Evolutionary conservation across 2,113 vertebrate species (phyloP).

Genomic region (Setophaga petechia): DNA sequence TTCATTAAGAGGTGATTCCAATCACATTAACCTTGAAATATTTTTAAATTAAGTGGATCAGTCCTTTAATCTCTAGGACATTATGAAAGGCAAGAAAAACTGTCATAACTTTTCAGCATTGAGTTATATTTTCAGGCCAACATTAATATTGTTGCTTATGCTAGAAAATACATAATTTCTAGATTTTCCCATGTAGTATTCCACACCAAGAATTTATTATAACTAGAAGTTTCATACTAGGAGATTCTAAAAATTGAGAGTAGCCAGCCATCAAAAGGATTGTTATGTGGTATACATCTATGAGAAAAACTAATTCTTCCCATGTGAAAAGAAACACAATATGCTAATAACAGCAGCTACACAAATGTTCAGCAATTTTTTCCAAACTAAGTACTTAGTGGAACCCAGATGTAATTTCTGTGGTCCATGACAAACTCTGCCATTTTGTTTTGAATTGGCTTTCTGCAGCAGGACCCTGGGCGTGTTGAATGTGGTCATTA

Average conservation of each 20-base stretch:
- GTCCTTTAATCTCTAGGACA: neutral
- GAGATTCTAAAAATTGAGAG: neutral
- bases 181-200: neutral
- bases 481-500: neutral
- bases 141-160: neutral
- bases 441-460: neutral
- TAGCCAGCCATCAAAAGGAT: neutral
- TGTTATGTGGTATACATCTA: neutral
- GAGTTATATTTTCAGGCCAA: neutral
- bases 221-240: neutral
- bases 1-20: neutral
- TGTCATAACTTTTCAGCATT: neutral
- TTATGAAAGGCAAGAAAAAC: neutral
- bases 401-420: neutral
- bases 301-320: neutral
- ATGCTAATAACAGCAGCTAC: neutral
- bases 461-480: neutral
- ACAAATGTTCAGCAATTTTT: neutral
- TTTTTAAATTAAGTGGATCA: neutral
- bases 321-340: neutral
- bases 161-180: neutral
- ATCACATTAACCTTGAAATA: neutral
- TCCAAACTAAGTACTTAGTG: neutral
- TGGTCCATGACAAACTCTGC: neutral
- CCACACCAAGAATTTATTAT: neutral